phyloP scores from a whole-genome alignment of 2,888 invertebrate species.

The Himalopsyche japonica region DNA sequence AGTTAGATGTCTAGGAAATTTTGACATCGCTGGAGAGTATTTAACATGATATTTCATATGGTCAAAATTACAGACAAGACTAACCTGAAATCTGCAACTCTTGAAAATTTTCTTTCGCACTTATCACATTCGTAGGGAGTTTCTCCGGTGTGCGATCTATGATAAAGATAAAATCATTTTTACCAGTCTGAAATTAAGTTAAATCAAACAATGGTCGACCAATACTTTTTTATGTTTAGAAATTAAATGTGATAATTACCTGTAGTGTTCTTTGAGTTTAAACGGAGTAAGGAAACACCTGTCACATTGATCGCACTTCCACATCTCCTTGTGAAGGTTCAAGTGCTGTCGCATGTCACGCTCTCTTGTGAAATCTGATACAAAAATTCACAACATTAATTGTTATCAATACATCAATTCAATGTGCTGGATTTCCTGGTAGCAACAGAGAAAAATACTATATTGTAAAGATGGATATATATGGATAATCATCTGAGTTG shows the following conservation, averaged over 20 bases:
- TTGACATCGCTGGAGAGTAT: too few relatives aligned
- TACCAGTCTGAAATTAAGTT: not conserved
- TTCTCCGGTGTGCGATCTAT: slow-evolving; percentile 36
- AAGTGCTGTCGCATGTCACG: slow-evolving; percentile 26
- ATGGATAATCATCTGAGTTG: too few relatives aligned
- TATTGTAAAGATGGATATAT: too few relatives aligned
- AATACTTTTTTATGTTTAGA: too few relatives aligned
- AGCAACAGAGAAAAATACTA: too few relatives aligned
- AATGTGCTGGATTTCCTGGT: too few relatives aligned
- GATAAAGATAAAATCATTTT: not conserved
- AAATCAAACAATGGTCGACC: too few relatives aligned
- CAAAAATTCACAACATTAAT: not conserved
- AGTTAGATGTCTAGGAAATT: too few relatives aligned
- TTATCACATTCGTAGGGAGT: slow-evolving; percentile 38
- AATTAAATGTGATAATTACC: slow-evolving; percentile 16
- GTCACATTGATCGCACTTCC: slow-evolving; percentile 36
- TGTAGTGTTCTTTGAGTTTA: slow-evolving; percentile 35
- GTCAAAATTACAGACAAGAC: not conserved
- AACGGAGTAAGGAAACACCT: slow-evolving; percentile 35
- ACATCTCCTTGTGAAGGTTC: slow-evolving; percentile 34
- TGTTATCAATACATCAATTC: too few relatives aligned
- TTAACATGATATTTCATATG: too few relatives aligned
- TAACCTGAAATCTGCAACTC: slow-evolving; percentile 35
- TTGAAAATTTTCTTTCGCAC: slow-evolving; percentile 36
- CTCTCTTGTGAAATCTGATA: slow-evolving; percentile 27